These are phyloP conservation scores for Scaptomyza hsui DNA, from an alignment of 1,140 invertebrate genomes.

Conservation along the genomic window DNA sequence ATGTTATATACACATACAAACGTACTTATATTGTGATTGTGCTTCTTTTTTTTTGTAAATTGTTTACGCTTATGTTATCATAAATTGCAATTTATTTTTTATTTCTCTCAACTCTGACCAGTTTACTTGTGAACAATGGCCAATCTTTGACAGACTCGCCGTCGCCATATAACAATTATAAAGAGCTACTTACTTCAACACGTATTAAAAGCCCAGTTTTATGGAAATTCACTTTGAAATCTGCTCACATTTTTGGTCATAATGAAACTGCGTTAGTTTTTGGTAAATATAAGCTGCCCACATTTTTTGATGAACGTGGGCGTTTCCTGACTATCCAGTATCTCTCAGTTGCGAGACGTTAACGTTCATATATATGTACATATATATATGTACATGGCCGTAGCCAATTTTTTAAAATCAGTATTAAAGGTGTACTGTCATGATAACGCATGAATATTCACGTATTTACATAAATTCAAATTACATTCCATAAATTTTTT, in stretches of 20 bases:
- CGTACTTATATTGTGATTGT: slow-evolving; percentile 35
- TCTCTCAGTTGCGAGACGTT: slow-evolving; percentile 24
- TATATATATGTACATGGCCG: slow-evolving; percentile 2
- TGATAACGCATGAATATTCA: too few species aligned
- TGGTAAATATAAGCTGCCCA: slow-evolving; percentile 38
- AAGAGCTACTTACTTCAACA: slow-evolving; percentile 11
- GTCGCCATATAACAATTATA: slow-evolving; percentile 57
- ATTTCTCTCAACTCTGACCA: slow-evolving; percentile 8
- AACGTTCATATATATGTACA: slow-evolving; percentile 2
- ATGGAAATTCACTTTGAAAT: slow-evolving; percentile 43
- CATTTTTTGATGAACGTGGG: slow-evolving; percentile 48
- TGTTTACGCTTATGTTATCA: slow-evolving; percentile 38
- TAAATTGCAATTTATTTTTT: slow-evolving; percentile 42
- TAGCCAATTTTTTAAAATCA: too few species aligned
- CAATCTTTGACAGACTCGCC: slow-evolving; percentile 54
- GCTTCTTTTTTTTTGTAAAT: slow-evolving; percentile 20
- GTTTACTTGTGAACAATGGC: slow-evolving; percentile 33
- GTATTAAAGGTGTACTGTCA: too few species aligned
- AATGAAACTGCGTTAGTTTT: slow-evolving; percentile 63
- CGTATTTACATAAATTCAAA: too few species aligned
- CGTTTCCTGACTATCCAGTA: slow-evolving; percentile 52
- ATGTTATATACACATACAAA: slow-evolving; percentile 17
- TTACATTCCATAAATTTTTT: too few species aligned
- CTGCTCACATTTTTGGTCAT: slow-evolving; percentile 43
- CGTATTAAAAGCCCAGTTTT: slow-evolving; percentile 28